Conservation (phyloP, 2,888 invertebrate species). For the Hydropsyche betteni region DNA sequence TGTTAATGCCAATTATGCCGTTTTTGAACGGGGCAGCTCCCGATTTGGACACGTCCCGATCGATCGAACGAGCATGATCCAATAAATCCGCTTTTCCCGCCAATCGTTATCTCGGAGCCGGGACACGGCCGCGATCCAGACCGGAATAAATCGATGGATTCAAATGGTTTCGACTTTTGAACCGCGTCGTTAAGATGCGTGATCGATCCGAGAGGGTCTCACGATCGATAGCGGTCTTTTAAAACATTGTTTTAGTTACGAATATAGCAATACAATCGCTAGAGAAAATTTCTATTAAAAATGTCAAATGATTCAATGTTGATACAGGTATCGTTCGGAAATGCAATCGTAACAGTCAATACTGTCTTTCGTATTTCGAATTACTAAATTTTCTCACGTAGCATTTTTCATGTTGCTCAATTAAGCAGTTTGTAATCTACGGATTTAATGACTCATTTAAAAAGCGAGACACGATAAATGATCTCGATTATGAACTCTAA, state of each 20-base stretch:
- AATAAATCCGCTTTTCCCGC: constrained; percentile 33
- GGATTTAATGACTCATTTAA: constrained; percentile 20
- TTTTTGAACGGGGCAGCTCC: constrained; percentile 43
- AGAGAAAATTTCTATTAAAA: background rate
- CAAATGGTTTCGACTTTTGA: constrained; percentile 2
- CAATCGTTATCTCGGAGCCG: constrained; percentile 32
- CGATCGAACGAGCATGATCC: constrained; percentile 29
- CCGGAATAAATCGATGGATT: constrained; percentile 5
- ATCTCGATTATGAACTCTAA: constrained; percentile 23
- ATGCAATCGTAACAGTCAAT: too few species aligned
- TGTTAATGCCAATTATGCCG: constrained; percentile 51
- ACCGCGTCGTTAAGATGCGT: background rate
- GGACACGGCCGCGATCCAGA: constrained; percentile 19
- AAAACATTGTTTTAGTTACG: too few species aligned
- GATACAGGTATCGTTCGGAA: too few species aligned
- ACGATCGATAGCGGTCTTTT: background rate
- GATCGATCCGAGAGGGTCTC: background rate
- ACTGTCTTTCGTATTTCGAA: too few species aligned
- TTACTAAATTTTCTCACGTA: too few species aligned
- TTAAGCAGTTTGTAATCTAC: constrained; percentile 21
- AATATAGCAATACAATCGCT: background rate
- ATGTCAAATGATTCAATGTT: too few species aligned
- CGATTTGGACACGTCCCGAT: constrained; percentile 36
- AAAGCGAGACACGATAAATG: constrained; percentile 17
- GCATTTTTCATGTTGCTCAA: background rate